Base-by-base conservation (phyloP, 1,140 invertebrate species). In the Drosophila murphyi region DNA sequence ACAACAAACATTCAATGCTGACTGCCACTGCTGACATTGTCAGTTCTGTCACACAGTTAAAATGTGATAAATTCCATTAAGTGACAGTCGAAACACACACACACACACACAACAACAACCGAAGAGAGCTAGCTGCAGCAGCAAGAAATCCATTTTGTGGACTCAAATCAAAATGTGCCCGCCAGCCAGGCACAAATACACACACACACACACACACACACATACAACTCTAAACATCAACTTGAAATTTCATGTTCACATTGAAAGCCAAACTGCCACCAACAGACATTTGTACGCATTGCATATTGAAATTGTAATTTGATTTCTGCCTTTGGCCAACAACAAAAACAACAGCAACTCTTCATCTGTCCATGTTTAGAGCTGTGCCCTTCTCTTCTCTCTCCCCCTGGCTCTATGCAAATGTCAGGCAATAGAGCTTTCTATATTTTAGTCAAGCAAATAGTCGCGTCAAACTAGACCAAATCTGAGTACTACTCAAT, bases 291-390 rank as follows among this genome's bases (percentile, higher is more conserved):
- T 80, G 85, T 85, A 89, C 83, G 85, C 85, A 83, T 78, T 72
- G 85, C 83, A 88, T 89, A 88, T 88, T 88, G 83, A 88, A 88
- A 88, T 89, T 88, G 83, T 89, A 89, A 88, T 88, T 88, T 88
- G 83, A 88, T 88, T 88, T 88, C 85, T 88, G 83, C 77, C 73
- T 72, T 88, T 80, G 88, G 83, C 76, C 83, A 76, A 74, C 79
- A 62, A 59, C 65, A 60, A 63, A 48, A 70, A 20, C 63, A 51
- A 57, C 10, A 61, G 39, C 35, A 76, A 82, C 83, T 77, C 76
- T 88, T 55, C 79, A 79, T 71, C 65, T 79, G 61, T 65, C 76
- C 59, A 29, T 39, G 47, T 63, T 72, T 57, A 77, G 48, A 47
- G 52, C 65, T 55, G 63, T 56, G 45, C 52, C n/a, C 6, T 51